Conservation (phyloP, 2,888 invertebrate genomes). For the Aspidapion aeneum region DNA sequence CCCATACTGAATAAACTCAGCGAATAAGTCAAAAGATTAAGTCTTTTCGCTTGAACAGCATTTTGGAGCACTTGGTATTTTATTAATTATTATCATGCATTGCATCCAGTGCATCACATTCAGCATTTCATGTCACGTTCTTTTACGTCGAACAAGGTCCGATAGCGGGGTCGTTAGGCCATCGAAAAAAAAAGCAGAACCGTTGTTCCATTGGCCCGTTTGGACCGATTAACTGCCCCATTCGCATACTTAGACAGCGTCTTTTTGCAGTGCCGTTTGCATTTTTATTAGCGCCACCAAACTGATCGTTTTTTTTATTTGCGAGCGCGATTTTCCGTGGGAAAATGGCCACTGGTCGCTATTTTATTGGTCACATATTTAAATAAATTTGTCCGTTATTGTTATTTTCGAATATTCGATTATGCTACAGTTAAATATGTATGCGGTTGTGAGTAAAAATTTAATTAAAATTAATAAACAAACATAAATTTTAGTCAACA, state of each 20-base stretch:
- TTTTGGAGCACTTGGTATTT: no score
- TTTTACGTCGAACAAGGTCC: neutral
- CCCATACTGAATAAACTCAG: no score
- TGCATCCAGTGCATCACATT: neutral
- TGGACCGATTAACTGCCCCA: constrained; percentile 40
- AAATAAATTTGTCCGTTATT: neutral
- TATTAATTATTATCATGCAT: no score
- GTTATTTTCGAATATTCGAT: neutral
- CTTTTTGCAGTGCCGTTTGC: constrained; percentile 34
- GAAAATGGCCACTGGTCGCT: constrained; percentile 4
- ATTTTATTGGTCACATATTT: neutral
- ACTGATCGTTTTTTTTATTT: constrained; percentile 1
- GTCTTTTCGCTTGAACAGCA: no score
- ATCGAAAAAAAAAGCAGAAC: constrained; percentile 34
- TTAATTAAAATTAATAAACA: no score
- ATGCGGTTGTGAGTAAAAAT: no score
- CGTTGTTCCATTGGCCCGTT: constrained; percentile 40
- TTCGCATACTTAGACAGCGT: constrained; percentile 35
- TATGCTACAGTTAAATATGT: no score
- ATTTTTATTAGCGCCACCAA: constrained; percentile 27
- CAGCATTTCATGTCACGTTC: neutral
- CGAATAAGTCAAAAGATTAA: no score
- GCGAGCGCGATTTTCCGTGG: constrained; percentile 17
- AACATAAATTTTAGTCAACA: no score
- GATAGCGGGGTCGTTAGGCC: neutral